Evolutionary conservation across 2,888 invertebrate genomes (phyloP), one percentile per base, ranked within the genome.

Genomic region (Agrypnus murinus): DNA sequence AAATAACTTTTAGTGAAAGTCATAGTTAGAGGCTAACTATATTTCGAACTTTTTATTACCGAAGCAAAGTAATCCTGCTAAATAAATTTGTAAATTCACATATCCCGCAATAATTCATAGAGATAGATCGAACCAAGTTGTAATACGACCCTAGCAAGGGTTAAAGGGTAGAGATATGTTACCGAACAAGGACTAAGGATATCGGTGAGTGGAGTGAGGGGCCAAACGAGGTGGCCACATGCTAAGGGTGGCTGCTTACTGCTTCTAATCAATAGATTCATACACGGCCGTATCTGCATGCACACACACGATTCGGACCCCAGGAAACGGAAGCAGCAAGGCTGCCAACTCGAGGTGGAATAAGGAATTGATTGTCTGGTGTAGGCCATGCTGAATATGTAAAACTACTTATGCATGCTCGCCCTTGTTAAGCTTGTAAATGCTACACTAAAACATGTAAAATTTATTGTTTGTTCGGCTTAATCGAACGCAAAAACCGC

Each of bases 341-440:
- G 74, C 75, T 74, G 74, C 72, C 72, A 72, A 69, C 68, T 72
- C 64, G 78, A 78, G 81, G 80, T 79, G 81, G 82, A 81, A 82
- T 82, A 82, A 83, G 83, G 83, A 83, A 83, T 82, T 83, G 82
- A 83, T 83, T 83, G 81, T 82, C 81, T 79, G 79, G 79, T 77
- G 81, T 77, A 79, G 80, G 79, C 79, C 81, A 81, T 80, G 73
- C 81, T 82, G 82, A 82, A 82, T 82, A 82, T 81, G 81, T 81
- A 82, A 80, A 80, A 80, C 74, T 73, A 71, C 72, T 70, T 69
- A 69, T 69, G 59, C 64, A 69, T 64, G 69, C 57, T 70, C 60
- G 70, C 53, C 65, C 64, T 59, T 66, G 59, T 66, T 66, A 66
- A 65, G 66, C 70, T 65, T 55, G 55, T 70, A 59, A 10, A 59